These are phyloP conservation scores for Alentia gelatinosa DNA, from an alignment of 2,888 invertebrate genomes.

Conservation along the genomic window DNA sequence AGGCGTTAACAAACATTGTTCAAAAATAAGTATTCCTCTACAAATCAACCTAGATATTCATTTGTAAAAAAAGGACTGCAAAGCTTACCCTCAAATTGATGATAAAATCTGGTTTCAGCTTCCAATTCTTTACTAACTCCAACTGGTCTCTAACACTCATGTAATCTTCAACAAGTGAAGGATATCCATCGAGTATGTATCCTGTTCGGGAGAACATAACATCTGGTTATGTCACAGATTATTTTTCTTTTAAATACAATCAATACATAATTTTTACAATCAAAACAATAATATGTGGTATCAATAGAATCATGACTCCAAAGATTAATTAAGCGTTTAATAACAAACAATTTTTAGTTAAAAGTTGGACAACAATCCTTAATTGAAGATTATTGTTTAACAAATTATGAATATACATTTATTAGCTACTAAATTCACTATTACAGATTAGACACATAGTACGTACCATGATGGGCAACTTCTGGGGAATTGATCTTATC, in stretches of 20 bases:
- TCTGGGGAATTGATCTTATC: constrained; percentile 79
- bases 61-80: too few relatives aligned
- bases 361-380: neutral
- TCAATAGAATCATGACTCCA: too few relatives aligned
- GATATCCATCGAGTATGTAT: constrained; percentile 80
- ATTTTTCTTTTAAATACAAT: too few relatives aligned
- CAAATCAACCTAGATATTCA: neutral
- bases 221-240: too few relatives aligned
- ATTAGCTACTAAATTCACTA: too few relatives aligned
- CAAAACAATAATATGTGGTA: too few relatives aligned
- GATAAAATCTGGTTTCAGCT: constrained; percentile 80
- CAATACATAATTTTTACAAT: too few relatives aligned
- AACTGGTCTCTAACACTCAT: constrained; percentile 78
- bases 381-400: too few relatives aligned
- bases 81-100: constrained; percentile 78
- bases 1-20: neutral
- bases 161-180: constrained; percentile 75
- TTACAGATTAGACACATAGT: too few relatives aligned
- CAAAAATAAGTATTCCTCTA: neutral
- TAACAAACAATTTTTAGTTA: neutral
- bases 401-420: too few relatives aligned
- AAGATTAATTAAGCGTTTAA: too few relatives aligned
- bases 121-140: constrained; percentile 79
- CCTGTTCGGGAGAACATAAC: constrained; percentile 69
- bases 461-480: constrained; percentile 80